phyloP scores from a whole-genome alignment of 2,113 vertebrate species.

The Pongo abelii region DNA sequence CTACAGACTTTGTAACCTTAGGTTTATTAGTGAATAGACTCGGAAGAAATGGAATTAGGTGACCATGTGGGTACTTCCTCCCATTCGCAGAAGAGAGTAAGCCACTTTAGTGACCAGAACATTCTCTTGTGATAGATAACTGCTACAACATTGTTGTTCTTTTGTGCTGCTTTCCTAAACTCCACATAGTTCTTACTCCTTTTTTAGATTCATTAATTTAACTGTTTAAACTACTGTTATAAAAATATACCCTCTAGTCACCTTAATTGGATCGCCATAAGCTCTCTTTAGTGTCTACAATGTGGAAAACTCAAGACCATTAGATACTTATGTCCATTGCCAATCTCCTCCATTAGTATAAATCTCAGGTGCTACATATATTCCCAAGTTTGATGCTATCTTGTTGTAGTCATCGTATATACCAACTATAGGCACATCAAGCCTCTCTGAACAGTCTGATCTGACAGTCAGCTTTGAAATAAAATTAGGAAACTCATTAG shows the following conservation, averaged over 20 bases:
- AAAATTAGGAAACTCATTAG: neutral
- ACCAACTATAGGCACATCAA: neutral
- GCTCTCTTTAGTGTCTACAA: neutral
- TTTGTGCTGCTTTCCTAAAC: too few species aligned
- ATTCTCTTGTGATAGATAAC: too few species aligned
- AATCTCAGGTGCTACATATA: neutral
- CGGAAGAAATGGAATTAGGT: neutral
- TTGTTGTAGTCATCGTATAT: neutral
- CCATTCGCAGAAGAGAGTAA: too few species aligned
- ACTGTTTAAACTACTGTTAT: neutral
- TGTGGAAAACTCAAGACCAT: neutral
- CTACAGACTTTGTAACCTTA: too few species aligned
- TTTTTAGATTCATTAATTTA: neutral
- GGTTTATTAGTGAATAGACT: too few species aligned
- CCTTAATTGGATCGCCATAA: neutral
- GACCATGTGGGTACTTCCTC: too few species aligned
- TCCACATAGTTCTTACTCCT: neutral
- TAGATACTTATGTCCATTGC: neutral
- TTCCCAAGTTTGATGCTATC: neutral
- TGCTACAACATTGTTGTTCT: too few species aligned
- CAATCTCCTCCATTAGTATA: neutral
- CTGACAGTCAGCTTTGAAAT: constrained; percentile 11
- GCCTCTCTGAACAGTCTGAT: neutral
- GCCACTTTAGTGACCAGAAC: too few species aligned
- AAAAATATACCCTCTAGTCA: neutral